These are phyloP conservation scores for Zophobas atratus DNA, from an alignment of 1,140 invertebrate species.

Conservation along the genomic window DNA sequence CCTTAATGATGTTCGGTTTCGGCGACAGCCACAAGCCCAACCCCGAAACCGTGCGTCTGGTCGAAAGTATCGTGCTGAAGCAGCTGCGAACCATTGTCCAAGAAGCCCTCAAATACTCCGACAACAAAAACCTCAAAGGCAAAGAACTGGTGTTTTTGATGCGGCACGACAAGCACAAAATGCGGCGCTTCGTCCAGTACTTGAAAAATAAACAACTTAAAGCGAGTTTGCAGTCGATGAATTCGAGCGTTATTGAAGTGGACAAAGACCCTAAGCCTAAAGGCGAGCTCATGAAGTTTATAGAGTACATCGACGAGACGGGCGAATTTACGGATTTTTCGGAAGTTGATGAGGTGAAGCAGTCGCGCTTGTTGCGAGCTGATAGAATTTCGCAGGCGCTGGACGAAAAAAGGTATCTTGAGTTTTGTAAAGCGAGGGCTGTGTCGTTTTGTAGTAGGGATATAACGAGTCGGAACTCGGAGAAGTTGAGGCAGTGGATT, in stretches of 20 bases:
- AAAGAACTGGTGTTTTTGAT: constrained; percentile 79
- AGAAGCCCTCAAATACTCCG: constrained; percentile 72
- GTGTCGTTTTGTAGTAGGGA: constrained; percentile 59
- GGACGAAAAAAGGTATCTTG: constrained; percentile 72
- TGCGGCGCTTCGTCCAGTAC: constrained; percentile 67
- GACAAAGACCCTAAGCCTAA: constrained; percentile 56
- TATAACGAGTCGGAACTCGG: constrained; percentile 64
- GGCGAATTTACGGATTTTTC: constrained; percentile 71
- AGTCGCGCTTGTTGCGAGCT: constrained; percentile 70
- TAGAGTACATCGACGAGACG: constrained; percentile 72
- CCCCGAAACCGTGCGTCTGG: constrained; percentile 76
- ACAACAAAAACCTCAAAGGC: constrained; percentile 68
- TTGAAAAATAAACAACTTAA: constrained; percentile 61
- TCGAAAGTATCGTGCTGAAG: constrained; percentile 78
- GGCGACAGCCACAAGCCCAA: constrained; percentile 79
- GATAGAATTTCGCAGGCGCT: constrained; percentile 71
- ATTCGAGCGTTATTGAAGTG: constrained; percentile 44
- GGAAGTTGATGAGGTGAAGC: constrained; percentile 71
- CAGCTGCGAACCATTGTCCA: constrained; percentile 74
- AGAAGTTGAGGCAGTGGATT: constrained; percentile 70
- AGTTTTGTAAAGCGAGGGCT: constrained; percentile 66
- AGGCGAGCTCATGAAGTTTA: constrained; percentile 67
- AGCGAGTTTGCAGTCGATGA: constrained; percentile 65
- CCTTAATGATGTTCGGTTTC: constrained; percentile 82
- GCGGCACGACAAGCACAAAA: constrained; percentile 73